Evolutionary conservation across 2,113 vertebrate species (phyloP).

Genomic region (Larimichthys polyactis): DNA sequence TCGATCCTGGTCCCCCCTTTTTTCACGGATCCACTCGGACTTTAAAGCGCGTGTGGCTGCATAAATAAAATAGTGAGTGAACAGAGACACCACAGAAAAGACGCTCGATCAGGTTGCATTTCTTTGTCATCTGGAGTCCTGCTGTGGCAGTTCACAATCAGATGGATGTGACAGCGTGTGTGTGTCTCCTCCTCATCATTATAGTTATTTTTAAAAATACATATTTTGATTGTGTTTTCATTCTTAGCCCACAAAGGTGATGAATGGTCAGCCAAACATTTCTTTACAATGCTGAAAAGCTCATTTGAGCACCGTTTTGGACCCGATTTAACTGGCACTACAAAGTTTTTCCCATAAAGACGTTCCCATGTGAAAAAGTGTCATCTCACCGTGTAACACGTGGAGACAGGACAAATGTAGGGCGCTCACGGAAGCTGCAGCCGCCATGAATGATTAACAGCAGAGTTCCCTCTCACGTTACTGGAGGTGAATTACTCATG

Average conservation of each 20-base stretch:
- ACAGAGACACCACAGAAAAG: conserved; percentile 49
- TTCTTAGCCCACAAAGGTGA: not conserved
- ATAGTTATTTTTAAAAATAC: not conserved
- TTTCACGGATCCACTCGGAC: conserved; percentile 50
- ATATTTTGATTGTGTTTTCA: not conserved
- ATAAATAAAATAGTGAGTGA: conserved; percentile 82
- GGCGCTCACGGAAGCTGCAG: conserved; percentile 29
- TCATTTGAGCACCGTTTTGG: not conserved
- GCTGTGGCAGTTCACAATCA: not conserved
- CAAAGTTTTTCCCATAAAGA: not conserved
- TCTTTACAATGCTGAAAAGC: not conserved
- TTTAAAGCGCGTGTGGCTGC: conserved; percentile 65
- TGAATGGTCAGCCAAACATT: not conserved
- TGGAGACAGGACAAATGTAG: conserved; percentile 19
- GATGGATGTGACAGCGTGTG: not conserved
- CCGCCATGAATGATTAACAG: conserved; percentile 77
- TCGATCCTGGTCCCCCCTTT: conserved; percentile 43
- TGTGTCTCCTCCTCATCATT: not conserved
- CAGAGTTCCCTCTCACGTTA: conserved; percentile 65
- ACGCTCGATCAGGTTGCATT: conserved; percentile 63
- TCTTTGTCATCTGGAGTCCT: conserved; percentile 34
- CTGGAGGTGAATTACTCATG: conserved; percentile 57
- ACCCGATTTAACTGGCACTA: not conserved
- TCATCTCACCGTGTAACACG: not conserved
- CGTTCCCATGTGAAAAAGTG: conserved; percentile 21